Base-by-base conservation (phyloP, 1,140 invertebrate genomes). In the Cryptotermes secundus region DNA sequence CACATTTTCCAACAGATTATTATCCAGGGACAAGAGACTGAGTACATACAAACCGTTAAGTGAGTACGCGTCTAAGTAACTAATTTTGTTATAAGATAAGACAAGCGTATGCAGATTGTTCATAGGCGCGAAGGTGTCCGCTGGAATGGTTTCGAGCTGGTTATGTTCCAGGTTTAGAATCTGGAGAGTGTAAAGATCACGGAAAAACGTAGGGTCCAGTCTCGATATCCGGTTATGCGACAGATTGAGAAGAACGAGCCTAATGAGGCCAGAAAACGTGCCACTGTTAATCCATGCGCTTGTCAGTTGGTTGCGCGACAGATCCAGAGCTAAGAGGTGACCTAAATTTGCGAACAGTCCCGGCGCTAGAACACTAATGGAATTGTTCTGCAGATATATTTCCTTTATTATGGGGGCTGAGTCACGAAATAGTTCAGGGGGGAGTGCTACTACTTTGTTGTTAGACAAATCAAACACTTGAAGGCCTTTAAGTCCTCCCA, bases 361-460 rank as follows among this genome's bases (percentile, higher is more conserved):
- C 0, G 95, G 95, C 83, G 95, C 94, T 72, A 97, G 90, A 16
- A 95, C 94, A 87, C 93, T 94, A 81, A 97, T 96, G 80, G 94
- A 96, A 91, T 97, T 98, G 89, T 97, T 97, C 88, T 96, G 95
- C 87, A 97, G 89, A 88, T 96, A 94, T 86, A 98, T 93, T 90
- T 97, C 96, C 90, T 95, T 96, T 84, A 98, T 93, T 31, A 94
- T 93, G 84, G 94, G 93, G 22, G 93, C 91, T 85, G 93, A 93
- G 88, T 97, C 96, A 87, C 93, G 92, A 86, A 98, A 97, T 84
- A 97, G 90, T 86, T 95, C 94, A 42, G 94, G 93, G n/a, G 97
- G 96, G 84, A 98, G 90, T 36, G 96, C 95, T 4, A 96, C 95
- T 79, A 98, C 94, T 92, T 95, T 95, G 89, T 97, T 98, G 86